These are phyloP conservation scores for Lasioglossum figueresi DNA, from an alignment of 2,888 invertebrate genomes.

Conservation along the genomic window DNA sequence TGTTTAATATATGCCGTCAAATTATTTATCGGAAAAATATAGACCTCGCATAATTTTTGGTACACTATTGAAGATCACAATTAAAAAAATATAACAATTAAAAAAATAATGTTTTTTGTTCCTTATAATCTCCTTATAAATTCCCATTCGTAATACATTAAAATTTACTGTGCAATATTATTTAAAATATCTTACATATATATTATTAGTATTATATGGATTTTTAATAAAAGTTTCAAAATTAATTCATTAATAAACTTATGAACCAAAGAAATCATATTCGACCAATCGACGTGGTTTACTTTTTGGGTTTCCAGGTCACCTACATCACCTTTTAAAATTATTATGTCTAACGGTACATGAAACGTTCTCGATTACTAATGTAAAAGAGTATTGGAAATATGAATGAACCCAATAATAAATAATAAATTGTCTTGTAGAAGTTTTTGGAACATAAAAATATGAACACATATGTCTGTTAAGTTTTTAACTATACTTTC, in stretches of 20 bases:
- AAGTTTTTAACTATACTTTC: background rate
- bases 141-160: background rate
- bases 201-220: background rate
- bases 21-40: background rate
- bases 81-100: background rate
- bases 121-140: background rate
- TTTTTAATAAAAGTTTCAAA: background rate
- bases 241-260: constrained; percentile 16
- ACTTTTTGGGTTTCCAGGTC: constrained; percentile 59
- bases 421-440: background rate
- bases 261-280: constrained; percentile 32
- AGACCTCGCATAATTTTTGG: background rate
- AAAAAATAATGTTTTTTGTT: background rate
- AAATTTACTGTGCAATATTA: background rate
- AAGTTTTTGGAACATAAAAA: background rate
- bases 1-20: background rate
- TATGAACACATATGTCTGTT: background rate
- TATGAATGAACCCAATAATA: background rate
- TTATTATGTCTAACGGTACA: constrained; percentile 66
- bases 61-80: background rate
- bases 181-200: background rate
- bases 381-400: constrained; percentile 38
- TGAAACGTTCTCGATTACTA: constrained; percentile 45
- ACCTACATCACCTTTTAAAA: constrained; percentile 65
- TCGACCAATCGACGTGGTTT: constrained; percentile 40